A percentile compares a stretch with the other conserved stretches of the same genome.
These are phyloP conservation scores for Pseudopipra pipra DNA, from an alignment of 2,113 vertebrate species.

Conservation along the genomic window DNA sequence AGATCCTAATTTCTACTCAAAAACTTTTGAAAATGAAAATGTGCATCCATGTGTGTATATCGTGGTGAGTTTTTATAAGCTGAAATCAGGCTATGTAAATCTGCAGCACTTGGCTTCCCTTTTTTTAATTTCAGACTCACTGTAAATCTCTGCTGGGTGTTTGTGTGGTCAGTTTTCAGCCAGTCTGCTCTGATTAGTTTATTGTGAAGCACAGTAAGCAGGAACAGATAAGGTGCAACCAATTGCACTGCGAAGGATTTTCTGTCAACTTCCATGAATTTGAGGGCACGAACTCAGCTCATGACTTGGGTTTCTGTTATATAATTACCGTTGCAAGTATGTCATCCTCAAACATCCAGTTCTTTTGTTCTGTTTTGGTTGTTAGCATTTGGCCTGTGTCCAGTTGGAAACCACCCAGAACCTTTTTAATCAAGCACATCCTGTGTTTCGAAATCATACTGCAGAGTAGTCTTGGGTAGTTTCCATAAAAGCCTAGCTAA, in stretches of 20 bases:
- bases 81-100: background rate
- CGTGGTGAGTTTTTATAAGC: background rate
- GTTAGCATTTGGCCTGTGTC: constrained; percentile 49
- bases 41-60: fast-evolving
- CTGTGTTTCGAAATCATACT: constrained; percentile 54
- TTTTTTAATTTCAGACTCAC: background rate
- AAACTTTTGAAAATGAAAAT: background rate
- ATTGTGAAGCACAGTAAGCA: constrained; percentile 6
- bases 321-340: constrained; percentile 36
- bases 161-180: background rate
- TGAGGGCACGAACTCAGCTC: background rate
- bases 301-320: constrained; percentile 45
- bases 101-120: background rate
- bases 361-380: constrained; percentile 63
- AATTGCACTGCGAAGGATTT: constrained; percentile 43
- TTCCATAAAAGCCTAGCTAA: constrained; percentile 63
- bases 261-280: constrained; percentile 40
- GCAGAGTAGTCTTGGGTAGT: constrained; percentile 36
- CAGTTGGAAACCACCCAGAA: constrained; percentile 58
- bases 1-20: background rate
- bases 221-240: constrained; percentile 26
- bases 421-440: constrained; percentile 64
- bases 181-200: constrained; percentile 4
- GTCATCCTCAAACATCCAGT: constrained; percentile 25
- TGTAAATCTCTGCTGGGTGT: background rate